Evolutionary conservation across 2,113 vertebrate genomes (phyloP), one percentile per base, ranked within the genome.

Genomic region (Elephas maximus): DNA sequence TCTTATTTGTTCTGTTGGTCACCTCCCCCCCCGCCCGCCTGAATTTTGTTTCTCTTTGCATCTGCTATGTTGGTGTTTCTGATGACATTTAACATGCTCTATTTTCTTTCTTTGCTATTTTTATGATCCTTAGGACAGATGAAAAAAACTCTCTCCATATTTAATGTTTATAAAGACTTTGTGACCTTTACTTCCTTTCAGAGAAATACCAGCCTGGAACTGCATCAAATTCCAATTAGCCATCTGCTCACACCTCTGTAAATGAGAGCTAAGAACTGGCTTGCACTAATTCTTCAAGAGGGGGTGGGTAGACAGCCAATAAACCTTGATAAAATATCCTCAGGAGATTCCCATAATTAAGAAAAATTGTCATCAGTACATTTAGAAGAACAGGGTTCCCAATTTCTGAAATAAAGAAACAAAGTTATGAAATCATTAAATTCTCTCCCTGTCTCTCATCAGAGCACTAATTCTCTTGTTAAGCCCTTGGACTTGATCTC

Each of bases 11-110:
- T 30, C 30, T 48, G 2, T 26, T 71, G 48, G 48, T 37, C 33
- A 37, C 4, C 1, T 18, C 37, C 53, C 24, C 23, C 1, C 3
- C 4, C 1, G 12, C 37, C 53, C 24, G 15, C 10, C 1, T 4
- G 48, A 17, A 2, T 15, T n/a, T 24, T 73, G 18, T 62, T 44
- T 5, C 10, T 3, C 33, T 63, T 62, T n/a, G 28, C 1, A 4
- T 48, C 12, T 26, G 9, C 4, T 28, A 37, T 7, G 11, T 57
- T 53, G 69, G 1, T 74, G 3, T 28, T 26, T 45, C 51, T 79
- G 20, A 10, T 33, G 63, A 24, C 20, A 44, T 57, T 87, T 57
- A 20, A 26, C 10, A 44, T 44, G 21, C 44, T 76, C 41, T 44
- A 44, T 76, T 76, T 73, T 33, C n/a, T 20, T 69, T 30, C 41